Conservation (phyloP, 2,797 vertebrate species). For the Melanotaenia parkinsoni region DNA sequence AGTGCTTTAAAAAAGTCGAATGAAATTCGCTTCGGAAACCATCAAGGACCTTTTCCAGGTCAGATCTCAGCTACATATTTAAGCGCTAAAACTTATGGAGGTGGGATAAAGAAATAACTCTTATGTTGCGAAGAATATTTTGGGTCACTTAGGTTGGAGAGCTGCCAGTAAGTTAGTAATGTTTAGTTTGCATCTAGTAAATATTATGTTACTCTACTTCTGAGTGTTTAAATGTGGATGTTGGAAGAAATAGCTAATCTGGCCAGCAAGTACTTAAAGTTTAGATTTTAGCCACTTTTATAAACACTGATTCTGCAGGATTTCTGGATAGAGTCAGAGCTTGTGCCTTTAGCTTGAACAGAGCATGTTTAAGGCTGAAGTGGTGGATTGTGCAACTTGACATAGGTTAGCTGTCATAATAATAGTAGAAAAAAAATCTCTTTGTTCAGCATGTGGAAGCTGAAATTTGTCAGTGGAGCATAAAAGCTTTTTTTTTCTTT, state of each 20-base stretch:
- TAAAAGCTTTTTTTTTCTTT: not conserved
- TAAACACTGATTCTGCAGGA: not conserved
- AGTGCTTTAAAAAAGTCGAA: not conserved
- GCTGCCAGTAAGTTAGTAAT: too few species aligned
- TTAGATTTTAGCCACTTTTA: not conserved
- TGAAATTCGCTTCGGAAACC: not conserved
- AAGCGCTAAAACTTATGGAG: not conserved
- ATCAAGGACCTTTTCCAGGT: not conserved
- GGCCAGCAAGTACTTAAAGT: not conserved
- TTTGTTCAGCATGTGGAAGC: not conserved
- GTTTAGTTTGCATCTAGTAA: not conserved
- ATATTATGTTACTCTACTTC: not conserved
- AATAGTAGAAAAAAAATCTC: not conserved
- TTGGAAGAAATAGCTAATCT: not conserved
- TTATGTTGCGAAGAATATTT: not conserved
- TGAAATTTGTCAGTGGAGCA: not conserved
- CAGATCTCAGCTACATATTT: not conserved
- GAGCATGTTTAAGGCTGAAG: not conserved
- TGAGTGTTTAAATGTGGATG: not conserved
- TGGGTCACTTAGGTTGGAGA: not conserved
- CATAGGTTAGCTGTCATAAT: not conserved
- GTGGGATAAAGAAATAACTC: not conserved
- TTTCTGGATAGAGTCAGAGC: not conserved
- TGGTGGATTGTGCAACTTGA: not conserved
- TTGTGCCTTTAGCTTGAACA: not conserved